phyloP scores from a whole-genome alignment of 2,797 vertebrate species.

The Hapalemur alaotrensis region DNA sequence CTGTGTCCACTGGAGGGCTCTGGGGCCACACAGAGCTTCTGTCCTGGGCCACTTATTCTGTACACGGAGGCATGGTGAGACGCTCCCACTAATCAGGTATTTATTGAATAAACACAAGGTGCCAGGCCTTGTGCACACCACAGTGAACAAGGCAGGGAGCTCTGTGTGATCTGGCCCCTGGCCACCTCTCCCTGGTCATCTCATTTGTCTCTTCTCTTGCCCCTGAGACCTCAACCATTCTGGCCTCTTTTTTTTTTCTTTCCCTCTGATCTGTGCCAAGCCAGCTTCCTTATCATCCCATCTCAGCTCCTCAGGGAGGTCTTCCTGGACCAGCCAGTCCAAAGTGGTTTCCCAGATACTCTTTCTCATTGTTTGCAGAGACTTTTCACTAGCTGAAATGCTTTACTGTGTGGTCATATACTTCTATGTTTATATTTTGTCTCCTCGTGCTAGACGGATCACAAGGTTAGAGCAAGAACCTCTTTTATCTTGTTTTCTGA shows the following conservation, averaged over 20 bases:
- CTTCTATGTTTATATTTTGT: background rate
- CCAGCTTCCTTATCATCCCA: background rate
- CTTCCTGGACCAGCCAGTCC: background rate
- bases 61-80: background rate
- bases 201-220: background rate
- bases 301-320: background rate
- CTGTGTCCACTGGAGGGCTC: slow-evolving; percentile 68
- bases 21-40: background rate
- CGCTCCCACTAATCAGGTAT: background rate
- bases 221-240: background rate
- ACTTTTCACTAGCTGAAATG: background rate
- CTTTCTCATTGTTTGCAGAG: background rate
- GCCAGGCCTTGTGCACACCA: background rate
- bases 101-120: background rate
- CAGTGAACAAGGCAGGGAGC: background rate
- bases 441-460: background rate
- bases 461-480: background rate
- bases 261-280: background rate
- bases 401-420: background rate
- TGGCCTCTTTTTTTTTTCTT: background rate
- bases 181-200: background rate
- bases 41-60: background rate
- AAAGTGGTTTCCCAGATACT: background rate
- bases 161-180: background rate
- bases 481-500: background rate